phyloP scores from a whole-genome alignment of 2,888 invertebrate genomes.

The Thymelicus sylvestris region DNA sequence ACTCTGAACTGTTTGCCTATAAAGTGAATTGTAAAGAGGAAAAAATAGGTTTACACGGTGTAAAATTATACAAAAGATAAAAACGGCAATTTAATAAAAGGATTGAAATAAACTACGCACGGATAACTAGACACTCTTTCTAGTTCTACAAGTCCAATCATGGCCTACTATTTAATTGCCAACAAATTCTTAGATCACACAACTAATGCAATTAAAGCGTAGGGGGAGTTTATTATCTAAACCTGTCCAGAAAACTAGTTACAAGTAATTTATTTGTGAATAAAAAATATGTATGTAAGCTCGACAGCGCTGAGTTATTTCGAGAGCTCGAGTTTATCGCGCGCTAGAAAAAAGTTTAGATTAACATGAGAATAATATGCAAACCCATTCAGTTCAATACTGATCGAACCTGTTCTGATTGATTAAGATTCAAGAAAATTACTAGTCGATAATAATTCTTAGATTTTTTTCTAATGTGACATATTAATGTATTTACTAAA shows the following conservation, averaged over 20 bases:
- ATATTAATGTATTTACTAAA: too few species aligned
- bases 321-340: background rate
- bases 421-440: conserved; percentile 2
- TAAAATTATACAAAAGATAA: conserved; percentile 10
- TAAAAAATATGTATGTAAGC: conserved; percentile 3
- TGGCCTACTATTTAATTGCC: conserved; percentile 23
- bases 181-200: conserved; percentile 34
- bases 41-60: background rate
- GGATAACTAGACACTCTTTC: conserved; percentile 7
- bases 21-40: background rate
- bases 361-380: conserved; percentile 9
- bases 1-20: background rate
- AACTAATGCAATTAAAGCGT: conserved; percentile 33
- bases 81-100: conserved; percentile 14
- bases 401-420: background rate
- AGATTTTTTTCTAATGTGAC: background rate
- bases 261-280: conserved; percentile 16
- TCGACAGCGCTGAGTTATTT: background rate
- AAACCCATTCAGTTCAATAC: background rate
- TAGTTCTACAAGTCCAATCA: conserved; percentile 20
- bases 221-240: conserved; percentile 27
- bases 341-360: conserved; percentile 3
- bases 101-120: background rate
- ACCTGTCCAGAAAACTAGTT: conserved; percentile 21
- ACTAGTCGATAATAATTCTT: background rate